phyloP scores from a whole-genome alignment of 92 coral and sea anemone species.

The Parazoanthus darwini region DNA sequence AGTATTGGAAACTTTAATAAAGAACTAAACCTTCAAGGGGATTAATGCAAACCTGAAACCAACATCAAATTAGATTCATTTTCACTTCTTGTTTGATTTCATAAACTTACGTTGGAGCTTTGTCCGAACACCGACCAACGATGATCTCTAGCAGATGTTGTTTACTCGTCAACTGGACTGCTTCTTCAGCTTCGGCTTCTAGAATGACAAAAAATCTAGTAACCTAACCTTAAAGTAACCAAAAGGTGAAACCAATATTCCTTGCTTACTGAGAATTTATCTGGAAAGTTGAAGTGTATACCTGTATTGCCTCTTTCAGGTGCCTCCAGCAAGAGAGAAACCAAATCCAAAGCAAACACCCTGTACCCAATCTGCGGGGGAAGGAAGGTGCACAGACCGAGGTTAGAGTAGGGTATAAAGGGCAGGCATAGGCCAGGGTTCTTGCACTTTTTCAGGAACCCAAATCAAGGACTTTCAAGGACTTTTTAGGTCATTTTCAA shows the following conservation, averaged over 20 bases:
- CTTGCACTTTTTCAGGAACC: too few species aligned
- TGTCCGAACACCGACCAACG: conserved; percentile 86
- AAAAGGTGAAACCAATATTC: background rate
- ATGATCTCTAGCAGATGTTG: conserved; percentile 73
- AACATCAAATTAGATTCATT: background rate
- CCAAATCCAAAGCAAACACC: conserved; percentile 88
- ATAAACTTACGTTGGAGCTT: conserved; percentile 93
- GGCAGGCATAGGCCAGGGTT: background rate
- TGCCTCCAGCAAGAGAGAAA: conserved; percentile 63
- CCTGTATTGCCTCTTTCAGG: conserved; percentile 52
- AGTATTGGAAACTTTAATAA: too few species aligned
- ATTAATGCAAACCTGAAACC: too few species aligned
- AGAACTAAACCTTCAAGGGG: too few species aligned
- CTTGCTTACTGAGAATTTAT: background rate
- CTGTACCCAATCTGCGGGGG: conserved; percentile 83
- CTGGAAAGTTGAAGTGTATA: background rate
- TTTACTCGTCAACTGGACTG: conserved; percentile 60
- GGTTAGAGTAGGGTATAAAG: background rate
- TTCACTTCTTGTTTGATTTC: background rate
- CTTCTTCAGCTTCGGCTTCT: conserved; percentile 46
- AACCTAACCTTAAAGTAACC: background rate
- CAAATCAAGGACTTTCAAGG: too few species aligned
- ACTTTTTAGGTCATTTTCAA: too few species aligned
- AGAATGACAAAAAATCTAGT: background rate
- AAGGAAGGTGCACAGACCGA: background rate